Conservation (phyloP, 2,797 vertebrate genomes). For the Spinibarbus caldwelli region DNA sequence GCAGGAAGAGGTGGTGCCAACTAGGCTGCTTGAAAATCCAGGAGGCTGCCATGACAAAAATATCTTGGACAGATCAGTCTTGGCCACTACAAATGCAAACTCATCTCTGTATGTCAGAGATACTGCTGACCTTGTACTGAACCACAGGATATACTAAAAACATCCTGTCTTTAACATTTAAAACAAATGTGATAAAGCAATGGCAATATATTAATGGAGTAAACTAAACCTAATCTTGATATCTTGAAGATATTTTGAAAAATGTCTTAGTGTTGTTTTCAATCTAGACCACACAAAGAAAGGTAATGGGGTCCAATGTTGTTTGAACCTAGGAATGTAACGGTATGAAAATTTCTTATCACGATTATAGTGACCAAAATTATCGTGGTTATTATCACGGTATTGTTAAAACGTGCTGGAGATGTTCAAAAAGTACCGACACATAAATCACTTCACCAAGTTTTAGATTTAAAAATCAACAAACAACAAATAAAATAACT, state of each 20-base stretch:
- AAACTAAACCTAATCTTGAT: neutral
- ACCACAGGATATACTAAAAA: neutral
- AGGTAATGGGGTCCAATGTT: neutral
- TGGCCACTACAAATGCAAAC: neutral
- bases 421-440: too few relatives aligned
- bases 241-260: neutral
- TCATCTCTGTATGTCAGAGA: slow-evolving; percentile 15
- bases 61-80: neutral
- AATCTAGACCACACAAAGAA: neutral
- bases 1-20: slow-evolving; percentile 22
- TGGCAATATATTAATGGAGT: neutral
- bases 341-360: too few relatives aligned
- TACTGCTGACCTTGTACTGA: slow-evolving; percentile 25
- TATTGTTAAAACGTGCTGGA: too few relatives aligned
- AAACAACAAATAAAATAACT: too few relatives aligned
- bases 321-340: neutral
- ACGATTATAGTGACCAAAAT: too few relatives aligned
- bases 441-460: too few relatives aligned
- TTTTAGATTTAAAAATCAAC: too few relatives aligned
- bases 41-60: slow-evolving; percentile 49
- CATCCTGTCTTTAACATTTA: neutral
- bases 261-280: neutral
- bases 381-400: too few relatives aligned
- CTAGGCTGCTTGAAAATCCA: slow-evolving; percentile 42
- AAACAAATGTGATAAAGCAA: neutral